These are phyloP conservation scores for Vanacampus margaritifer DNA, from an alignment of 2,113 vertebrate genomes.

Conservation along the genomic window DNA sequence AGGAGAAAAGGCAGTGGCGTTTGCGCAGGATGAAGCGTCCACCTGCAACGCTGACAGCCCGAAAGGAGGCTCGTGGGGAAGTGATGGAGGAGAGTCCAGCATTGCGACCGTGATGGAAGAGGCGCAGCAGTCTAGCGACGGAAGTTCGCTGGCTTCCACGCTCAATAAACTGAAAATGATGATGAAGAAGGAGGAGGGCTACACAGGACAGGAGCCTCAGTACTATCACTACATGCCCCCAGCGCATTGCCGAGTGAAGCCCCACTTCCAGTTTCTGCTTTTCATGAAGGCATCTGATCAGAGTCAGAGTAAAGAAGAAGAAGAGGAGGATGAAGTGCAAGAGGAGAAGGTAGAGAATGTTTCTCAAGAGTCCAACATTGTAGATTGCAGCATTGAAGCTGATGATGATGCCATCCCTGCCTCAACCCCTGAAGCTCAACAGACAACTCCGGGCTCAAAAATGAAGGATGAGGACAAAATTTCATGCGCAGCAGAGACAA, in stretches of 20 bases:
- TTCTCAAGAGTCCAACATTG: conserved; percentile 16
- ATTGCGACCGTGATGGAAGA: conserved; percentile 40
- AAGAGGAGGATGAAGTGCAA: conserved; percentile 58
- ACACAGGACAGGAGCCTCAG: conserved; percentile 81
- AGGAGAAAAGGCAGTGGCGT: conserved; percentile 67
- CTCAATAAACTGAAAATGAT: conserved; percentile 93
- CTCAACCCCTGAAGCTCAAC: conserved; percentile 28
- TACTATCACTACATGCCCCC: conserved; percentile 98
- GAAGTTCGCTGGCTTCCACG: conserved; percentile 82
- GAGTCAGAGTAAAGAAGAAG: conserved; percentile 67
- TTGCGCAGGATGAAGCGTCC: conserved; percentile 58
- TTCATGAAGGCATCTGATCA: conserved; percentile 97
- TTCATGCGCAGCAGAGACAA: conserved; percentile 14
- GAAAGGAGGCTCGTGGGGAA: conserved; percentile 49
- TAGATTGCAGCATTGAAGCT: conserved; percentile 47
- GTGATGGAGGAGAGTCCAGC: conserved; percentile 48
- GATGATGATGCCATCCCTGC: conserved; percentile 48
- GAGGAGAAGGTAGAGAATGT: conserved; percentile 46
- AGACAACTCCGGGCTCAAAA: conserved; percentile 31
- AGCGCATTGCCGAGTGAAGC: conserved; percentile 94
- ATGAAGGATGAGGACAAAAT: conserved; percentile 43
- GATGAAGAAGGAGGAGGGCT: conserved; percentile 91
- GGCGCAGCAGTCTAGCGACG: conserved; percentile 77
- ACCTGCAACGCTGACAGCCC: conserved; percentile 71
- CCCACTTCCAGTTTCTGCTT: conserved; percentile 93